These are phyloP conservation scores for Diarsia brunnea DNA, from an alignment of 2,888 invertebrate species.

Conservation along the genomic window DNA sequence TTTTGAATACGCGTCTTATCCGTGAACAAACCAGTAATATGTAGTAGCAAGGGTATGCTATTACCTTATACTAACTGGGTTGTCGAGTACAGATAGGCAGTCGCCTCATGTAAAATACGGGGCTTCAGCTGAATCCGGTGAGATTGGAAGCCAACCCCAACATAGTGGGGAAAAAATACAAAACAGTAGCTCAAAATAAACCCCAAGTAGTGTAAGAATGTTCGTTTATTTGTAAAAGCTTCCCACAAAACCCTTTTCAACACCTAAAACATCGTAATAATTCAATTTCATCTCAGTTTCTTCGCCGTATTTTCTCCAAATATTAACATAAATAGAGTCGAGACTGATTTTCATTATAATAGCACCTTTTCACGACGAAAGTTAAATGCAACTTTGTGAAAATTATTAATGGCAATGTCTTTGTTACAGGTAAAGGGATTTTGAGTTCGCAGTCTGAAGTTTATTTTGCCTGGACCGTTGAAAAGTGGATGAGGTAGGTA, in stretches of 20 bases:
- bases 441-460: conserved; percentile 39
- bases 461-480: conserved; percentile 38
- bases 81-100: too few species aligned
- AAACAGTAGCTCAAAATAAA: too few species aligned
- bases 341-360: conserved; percentile 51
- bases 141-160: too few species aligned
- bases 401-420: conserved; percentile 57
- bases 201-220: background rate
- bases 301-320: conserved; percentile 30
- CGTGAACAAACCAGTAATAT: too few species aligned
- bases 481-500: conserved; percentile 39
- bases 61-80: too few species aligned
- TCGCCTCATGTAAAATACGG: too few species aligned
- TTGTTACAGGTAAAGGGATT: conserved; percentile 67
- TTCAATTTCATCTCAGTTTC: conserved; percentile 21
- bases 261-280: conserved; percentile 17
- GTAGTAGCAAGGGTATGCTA: too few species aligned
- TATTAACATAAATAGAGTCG: conserved; percentile 44
- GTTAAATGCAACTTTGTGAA: conserved; percentile 57
- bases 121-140: too few species aligned
- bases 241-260: background rate
- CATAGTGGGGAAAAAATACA: too few species aligned
- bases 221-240: conserved; percentile 10
- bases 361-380: conserved; percentile 39
- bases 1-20: too few species aligned